Conservation (phyloP, 2,113 vertebrate species). For the Puma concolor region DNA sequence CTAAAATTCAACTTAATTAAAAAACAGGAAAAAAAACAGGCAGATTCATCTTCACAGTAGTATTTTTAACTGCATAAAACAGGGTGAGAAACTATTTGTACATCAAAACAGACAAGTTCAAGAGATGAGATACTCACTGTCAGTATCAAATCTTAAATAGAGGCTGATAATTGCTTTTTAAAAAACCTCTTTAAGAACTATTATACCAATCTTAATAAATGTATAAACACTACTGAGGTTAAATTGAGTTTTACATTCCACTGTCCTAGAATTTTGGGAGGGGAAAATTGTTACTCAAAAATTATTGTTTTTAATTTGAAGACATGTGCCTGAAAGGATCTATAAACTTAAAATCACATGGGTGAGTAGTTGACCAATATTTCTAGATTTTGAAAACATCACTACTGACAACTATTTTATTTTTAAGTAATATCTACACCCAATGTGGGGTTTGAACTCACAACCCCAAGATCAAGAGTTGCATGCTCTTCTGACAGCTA, state of each 20-base stretch:
- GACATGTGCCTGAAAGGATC: background rate
- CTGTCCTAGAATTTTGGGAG: background rate
- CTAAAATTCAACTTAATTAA: constrained; percentile 52
- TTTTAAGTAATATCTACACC: background rate
- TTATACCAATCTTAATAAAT: background rate
- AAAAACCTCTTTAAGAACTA: constrained; percentile 1
- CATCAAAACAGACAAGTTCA: background rate
- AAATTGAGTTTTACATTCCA: background rate
- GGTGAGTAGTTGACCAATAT: background rate
- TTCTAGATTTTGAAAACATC: constrained; percentile 45
- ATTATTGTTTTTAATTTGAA: background rate
- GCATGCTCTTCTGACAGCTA: background rate
- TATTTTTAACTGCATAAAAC: background rate
- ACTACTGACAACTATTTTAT: background rate
- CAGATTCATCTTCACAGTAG: background rate
- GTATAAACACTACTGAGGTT: background rate
- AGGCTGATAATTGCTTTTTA: background rate
- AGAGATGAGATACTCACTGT: background rate
- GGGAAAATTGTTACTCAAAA: background rate
- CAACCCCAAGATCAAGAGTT: background rate
- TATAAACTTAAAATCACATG: background rate
- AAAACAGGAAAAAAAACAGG: background rate
- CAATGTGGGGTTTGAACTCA: background rate
- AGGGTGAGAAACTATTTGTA: background rate
- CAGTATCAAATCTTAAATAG: background rate